Evolutionary conservation across 53 echinoderm and acorn worm genomes (phyloP).

Genomic region (Holothuria scabra): DNA sequence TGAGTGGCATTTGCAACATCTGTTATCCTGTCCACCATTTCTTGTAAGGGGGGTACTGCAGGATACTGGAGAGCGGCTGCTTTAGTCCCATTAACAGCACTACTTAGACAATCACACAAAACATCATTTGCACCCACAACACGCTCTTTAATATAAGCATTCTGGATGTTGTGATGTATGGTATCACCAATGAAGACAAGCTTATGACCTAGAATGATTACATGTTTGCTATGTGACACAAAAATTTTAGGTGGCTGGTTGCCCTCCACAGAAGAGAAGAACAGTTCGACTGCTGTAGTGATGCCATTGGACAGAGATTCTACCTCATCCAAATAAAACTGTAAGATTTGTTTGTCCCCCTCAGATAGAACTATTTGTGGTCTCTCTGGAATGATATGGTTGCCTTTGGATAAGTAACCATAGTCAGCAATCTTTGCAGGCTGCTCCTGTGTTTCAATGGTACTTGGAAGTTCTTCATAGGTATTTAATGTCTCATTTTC

Average conservation of each 20-base stretch:
- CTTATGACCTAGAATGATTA: conserved; percentile 94
- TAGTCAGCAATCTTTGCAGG: conserved; percentile 69
- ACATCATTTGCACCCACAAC: conserved; percentile 83
- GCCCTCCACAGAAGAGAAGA: conserved; percentile 95
- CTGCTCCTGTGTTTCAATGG: conserved; percentile 40
- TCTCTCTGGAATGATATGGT: conserved; percentile 72
- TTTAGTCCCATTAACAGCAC: conserved; percentile 88
- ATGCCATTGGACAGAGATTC: conserved; percentile 78
- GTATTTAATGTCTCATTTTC: conserved; percentile 39
- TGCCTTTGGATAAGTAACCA: conserved; percentile 80
- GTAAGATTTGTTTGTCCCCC: conserved; percentile 81
- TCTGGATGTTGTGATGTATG: conserved; percentile 84
- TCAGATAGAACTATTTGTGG: conserved; percentile 61
- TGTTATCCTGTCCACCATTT: conserved; percentile 96
- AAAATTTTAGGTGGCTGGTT: conserved; percentile 96
- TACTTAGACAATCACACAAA: conserved; percentile 87
- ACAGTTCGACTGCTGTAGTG: conserved; percentile 81
- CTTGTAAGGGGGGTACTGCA: conserved; percentile 82
- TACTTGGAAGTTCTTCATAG: conserved; percentile 5
- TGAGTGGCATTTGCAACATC: conserved; percentile 88
- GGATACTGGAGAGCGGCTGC: conserved; percentile 93
- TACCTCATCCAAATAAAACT: conserved; percentile 79
- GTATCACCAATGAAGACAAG: conserved; percentile 98
- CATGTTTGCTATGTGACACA: conserved; percentile 95
- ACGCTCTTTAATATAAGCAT: conserved; percentile 64